A percentile compares a stretch with the other conserved stretches of the same genome.
Evolutionary conservation across 2,888 invertebrate species (phyloP).

Genomic region (Luffia ferchaultella): DNA sequence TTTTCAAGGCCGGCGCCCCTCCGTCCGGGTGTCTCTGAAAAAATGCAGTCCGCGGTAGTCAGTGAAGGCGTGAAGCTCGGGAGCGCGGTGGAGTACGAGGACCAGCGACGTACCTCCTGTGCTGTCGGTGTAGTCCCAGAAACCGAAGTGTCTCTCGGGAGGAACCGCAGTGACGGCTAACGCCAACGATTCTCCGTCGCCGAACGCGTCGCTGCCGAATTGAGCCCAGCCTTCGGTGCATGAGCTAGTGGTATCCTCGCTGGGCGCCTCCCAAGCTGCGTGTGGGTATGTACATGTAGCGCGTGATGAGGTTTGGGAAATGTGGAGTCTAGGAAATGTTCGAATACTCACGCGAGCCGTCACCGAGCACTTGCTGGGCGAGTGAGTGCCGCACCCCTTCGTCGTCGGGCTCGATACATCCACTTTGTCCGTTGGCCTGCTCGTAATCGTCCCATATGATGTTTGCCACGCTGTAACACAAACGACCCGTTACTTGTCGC

Average conservation of each 20-base stretch:
- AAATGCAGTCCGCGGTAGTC: conserved; percentile 1
- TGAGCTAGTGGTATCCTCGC: conserved; percentile 10
- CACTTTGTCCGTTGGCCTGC: not conserved
- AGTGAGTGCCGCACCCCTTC: not conserved
- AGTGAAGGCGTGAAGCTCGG: conserved; percentile 14
- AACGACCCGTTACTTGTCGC: no score
- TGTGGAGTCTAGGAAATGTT: no score
- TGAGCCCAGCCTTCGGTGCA: conserved; percentile 39
- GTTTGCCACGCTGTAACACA: not conserved
- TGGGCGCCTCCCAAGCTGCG: conserved; percentile 29
- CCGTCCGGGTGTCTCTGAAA: conserved; percentile 1
- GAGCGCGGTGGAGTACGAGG: conserved; percentile 11
- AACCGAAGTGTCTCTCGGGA: not conserved
- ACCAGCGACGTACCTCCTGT: conserved; percentile 10
- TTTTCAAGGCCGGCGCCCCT: conserved; percentile 3
- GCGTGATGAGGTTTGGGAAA: no score
- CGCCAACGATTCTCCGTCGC: conserved; percentile 9
- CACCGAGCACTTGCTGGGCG: not conserved
- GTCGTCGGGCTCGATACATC: not conserved
- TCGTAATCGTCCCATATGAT: not conserved
- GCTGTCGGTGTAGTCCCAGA: not conserved
- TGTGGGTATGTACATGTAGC: no score
- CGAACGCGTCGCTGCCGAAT: conserved; percentile 24
- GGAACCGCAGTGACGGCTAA: not conserved
- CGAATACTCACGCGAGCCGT: conserved; percentile 3